Evolutionary conservation across 2,113 vertebrate genomes (phyloP), one percentile per base, ranked within the genome.

Genomic region (Aptenodytes patagonicus): DNA sequence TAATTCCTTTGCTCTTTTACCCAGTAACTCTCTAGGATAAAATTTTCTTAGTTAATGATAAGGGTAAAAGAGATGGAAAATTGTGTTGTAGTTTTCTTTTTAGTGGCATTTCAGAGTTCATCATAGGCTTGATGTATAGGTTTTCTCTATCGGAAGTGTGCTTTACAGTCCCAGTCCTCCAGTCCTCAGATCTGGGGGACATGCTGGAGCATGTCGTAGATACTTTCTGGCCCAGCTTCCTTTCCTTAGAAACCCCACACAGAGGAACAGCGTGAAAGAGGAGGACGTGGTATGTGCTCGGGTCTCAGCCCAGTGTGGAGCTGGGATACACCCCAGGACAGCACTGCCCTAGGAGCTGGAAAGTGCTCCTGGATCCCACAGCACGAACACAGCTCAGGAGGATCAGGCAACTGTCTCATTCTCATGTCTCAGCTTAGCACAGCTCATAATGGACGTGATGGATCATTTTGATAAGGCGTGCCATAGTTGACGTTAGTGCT

Each of bases 1-100:
- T 36, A 79, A 79, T 92, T 90, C 58, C 62, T 75, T 29, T 65
- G 38, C 21, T 61, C 51, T 95, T 97, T 92, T 96, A 52, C 77
- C 87, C 68, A 94, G 4, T 29, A 90, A 69, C 71, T 88, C 81
- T 93, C 80, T 44, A 38, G 55, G 46, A 66, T 84, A 89, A 86
- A 89, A 89, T 61, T 87, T 91, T 46, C 12, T 68, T 44, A 0
- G 15, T 88, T 97, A 95, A 78, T 75, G 73, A 66, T 87, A 36
- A 87, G 24, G n/a, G 13, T 92, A 73, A 96, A 96, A 82, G 61
- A 89, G 54, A 80, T 78, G 32, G 46, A 76, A 79, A 32, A 31
- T 25, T 96, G 51, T 76, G 84, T 4, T 77, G 16, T 1, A 0
- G 0, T 2, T 42, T 93, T 83, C 93, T 83, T 77, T 55, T 90